phyloP scores from a whole-genome alignment of 2,888 invertebrate species.

The Mimumesa dahlbomi region DNA sequence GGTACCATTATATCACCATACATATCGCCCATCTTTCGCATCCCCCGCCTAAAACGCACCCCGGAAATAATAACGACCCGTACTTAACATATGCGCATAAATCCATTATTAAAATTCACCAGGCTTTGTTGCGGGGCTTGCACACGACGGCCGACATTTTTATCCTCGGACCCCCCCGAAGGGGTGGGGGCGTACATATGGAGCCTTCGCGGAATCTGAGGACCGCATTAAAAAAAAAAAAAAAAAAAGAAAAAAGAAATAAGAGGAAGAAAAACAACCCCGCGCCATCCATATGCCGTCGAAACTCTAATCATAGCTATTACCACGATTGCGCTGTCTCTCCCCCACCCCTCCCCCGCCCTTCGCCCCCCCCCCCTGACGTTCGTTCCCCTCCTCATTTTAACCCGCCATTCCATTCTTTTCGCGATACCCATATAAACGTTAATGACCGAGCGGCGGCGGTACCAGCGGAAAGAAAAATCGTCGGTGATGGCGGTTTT shows the following conservation, averaged over 20 bases:
- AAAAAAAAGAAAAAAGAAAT: no score
- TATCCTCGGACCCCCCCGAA: slow-evolving; percentile 62
- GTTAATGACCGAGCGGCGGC: slow-evolving; percentile 44
- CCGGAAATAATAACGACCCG: slow-evolving; percentile 73
- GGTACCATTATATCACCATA: slow-evolving; percentile 55
- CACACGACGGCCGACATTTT: slow-evolving; percentile 62
- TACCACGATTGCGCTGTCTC: slow-evolving; percentile 48
- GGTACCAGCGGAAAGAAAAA: slow-evolving; percentile 31
- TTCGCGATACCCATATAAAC: slow-evolving; percentile 32
- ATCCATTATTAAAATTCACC: slow-evolving; percentile 79
- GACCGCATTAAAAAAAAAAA: slow-evolving; percentile 63
- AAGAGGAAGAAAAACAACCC: no score
- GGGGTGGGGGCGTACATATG: slow-evolving; percentile 75
- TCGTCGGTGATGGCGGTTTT: slow-evolving; percentile 28
- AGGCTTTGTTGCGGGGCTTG: slow-evolving; percentile 66
- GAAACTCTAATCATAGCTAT: slow-evolving; percentile 68
- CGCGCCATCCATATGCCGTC: slow-evolving; percentile 72
- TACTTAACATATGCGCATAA: slow-evolving; percentile 80
- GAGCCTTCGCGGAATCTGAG: slow-evolving; percentile 64
- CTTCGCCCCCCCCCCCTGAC: slow-evolving; percentile 10
- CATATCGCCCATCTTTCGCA: slow-evolving; percentile 31
- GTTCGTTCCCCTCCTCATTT: slow-evolving; percentile 35
- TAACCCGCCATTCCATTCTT: slow-evolving; percentile 47
- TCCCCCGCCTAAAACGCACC: neutral
- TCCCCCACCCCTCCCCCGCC: slow-evolving; percentile 24